Evolutionary conservation across 2,113 vertebrate genomes (phyloP), one percentile per base, ranked within the genome.

Genomic region (Cercopithecus mona): DNA sequence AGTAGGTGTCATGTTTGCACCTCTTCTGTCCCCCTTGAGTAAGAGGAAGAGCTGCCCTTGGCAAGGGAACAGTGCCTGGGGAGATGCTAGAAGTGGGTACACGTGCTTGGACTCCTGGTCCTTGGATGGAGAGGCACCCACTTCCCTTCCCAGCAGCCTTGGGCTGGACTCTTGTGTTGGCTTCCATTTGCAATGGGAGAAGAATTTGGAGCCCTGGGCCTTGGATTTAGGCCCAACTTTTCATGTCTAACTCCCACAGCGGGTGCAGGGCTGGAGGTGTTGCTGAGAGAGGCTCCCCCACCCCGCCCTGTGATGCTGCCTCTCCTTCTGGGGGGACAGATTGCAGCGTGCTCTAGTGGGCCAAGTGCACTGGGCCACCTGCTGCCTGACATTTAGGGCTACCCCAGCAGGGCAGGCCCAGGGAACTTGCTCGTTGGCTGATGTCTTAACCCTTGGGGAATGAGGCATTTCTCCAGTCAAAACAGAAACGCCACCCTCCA

Each of bases 291-390:
- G 55, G 70, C 57, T 86, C 96, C 75, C 43, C 72, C 2, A 1
- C 73, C 66, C 90, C 18, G 32, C 64, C 85, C 52, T 23, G 0
- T 83, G 78, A 68, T 75, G 95, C 94, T 96, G 94, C 87, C 94
- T 97, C 64, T 4, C 50, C 57, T 48, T 45, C 66, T 81, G 90
- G 97, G 93, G 92, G 98, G 93, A 96, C 96, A 96, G 96, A 96
- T 98, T 88, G 78, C 79, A 0, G 52, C 0, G 70, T 61, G 43
- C 75, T 32, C 45, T 83, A 16, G 7, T 85, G 83, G 95, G 91
- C 32, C 5, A 96, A 97, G 95, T 88, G 94, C 16, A 35, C 79
- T 48, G 72, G 8, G 23, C 84, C 86, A 2, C 86, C 70, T 61
- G 82, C 82, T 57, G 84, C 32, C 94, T 98, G 91, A 68, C 89